Conservation (phyloP, 2,113 vertebrate species). For the Halcyon senegalensis region DNA sequence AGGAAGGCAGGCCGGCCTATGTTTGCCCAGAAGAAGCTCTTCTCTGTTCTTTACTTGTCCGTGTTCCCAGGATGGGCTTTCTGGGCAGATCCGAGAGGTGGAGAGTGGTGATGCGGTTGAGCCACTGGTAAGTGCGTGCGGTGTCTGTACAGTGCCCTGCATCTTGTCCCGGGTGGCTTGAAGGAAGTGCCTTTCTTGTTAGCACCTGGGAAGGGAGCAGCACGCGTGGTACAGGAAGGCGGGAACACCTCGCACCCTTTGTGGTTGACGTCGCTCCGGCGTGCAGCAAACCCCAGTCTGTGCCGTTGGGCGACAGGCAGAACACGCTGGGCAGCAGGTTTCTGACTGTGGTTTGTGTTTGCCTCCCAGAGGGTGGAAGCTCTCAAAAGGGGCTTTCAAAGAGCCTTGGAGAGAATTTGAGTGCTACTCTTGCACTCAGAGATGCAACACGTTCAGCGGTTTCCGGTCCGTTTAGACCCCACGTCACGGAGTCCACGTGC, state of each 20-base stretch:
- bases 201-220: background rate
- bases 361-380: background rate
- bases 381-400: background rate
- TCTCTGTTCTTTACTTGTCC: background rate
- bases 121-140: background rate
- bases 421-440: background rate
- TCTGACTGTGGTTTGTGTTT: background rate
- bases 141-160: background rate
- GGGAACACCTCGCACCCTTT: background rate
- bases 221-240: fast-evolving
- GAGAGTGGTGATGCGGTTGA: background rate
- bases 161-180: background rate
- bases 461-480: background rate
- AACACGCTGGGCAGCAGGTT: background rate
- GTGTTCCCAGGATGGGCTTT: background rate
- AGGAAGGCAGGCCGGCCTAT: too few species aligned
- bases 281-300: background rate
- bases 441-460: background rate
- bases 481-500: fast-evolving
- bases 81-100: background rate
- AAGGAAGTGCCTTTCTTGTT: background rate
- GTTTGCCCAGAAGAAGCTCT: background rate
- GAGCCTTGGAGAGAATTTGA: background rate
- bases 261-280: background rate
- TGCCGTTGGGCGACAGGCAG: background rate